Conservation (phyloP, 2,888 invertebrate species). For the Rugalucina vietnamica region DNA sequence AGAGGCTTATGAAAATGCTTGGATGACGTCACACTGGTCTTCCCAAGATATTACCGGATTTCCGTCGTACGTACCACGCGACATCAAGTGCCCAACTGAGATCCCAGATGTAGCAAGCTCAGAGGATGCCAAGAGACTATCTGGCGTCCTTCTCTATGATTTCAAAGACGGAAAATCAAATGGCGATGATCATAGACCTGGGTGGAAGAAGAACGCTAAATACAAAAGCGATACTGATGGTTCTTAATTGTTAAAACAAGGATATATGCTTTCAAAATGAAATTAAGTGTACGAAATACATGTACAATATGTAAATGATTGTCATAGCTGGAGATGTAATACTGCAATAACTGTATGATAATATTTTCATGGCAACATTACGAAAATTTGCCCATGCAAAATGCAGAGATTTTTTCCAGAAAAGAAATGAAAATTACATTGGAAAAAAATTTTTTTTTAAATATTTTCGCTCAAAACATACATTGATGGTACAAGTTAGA, state of each 20-base stretch:
- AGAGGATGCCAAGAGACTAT: constrained; percentile 61
- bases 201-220: constrained; percentile 41
- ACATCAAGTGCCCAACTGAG: constrained; percentile 27
- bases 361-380: too few relatives aligned
- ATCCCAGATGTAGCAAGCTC: constrained; percentile 67
- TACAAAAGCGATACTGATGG: neutral
- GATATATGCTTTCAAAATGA: neutral
- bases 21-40: constrained; percentile 75
- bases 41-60: constrained; percentile 62
- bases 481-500: too few relatives aligned
- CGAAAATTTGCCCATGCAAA: too few relatives aligned
- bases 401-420: too few relatives aligned
- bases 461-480: too few relatives aligned
- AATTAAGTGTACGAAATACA: neutral
- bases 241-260: neutral
- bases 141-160: constrained; percentile 65
- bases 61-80: neutral
- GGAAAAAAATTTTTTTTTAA: too few relatives aligned
- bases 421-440: too few relatives aligned
- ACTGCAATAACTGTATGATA: neutral
- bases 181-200: constrained; percentile 61
- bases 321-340: neutral
- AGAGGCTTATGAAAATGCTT: constrained; percentile 65
- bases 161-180: constrained; percentile 67
- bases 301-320: neutral